Evolutionary conservation across 2,797 vertebrate species (phyloP).

Genomic region (Fratercula arctica): DNA sequence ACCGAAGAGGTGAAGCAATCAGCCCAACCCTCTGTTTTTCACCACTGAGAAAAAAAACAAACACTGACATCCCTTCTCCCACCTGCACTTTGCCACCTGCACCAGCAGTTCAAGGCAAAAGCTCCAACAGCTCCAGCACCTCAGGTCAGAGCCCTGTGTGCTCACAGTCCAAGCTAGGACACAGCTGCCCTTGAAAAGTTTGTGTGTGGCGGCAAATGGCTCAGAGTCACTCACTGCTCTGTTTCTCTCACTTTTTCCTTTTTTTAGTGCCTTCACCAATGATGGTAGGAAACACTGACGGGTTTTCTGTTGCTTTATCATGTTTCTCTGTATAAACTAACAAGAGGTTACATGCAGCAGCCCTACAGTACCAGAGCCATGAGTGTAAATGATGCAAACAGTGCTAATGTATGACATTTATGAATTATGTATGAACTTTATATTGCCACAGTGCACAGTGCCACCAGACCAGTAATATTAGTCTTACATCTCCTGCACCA

Average conservation of each 20-base stretch:
- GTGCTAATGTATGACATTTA: not conserved
- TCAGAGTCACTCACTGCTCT: not conserved
- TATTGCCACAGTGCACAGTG: not conserved
- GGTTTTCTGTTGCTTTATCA: not conserved
- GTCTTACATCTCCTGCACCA: not conserved
- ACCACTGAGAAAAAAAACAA: not conserved
- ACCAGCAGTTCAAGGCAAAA: not conserved
- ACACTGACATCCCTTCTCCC: not conserved
- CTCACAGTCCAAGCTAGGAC: not conserved
- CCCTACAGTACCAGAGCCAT: not conserved
- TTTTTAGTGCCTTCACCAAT: not conserved
- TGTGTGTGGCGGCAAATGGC: not conserved
- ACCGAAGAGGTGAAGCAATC: not conserved
- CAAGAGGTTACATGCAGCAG: not conserved
- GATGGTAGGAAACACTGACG: not conserved
- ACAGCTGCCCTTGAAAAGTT: not conserved
- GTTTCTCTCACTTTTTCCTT: not conserved
- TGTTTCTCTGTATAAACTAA: not conserved
- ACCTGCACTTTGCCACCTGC: not conserved
- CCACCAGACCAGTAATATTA: not conserved
- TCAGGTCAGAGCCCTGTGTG: accelerated
- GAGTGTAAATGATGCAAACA: not conserved
- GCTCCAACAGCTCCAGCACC: not conserved
- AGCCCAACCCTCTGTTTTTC: not conserved
- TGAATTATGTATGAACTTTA: not conserved